Base-by-base conservation (phyloP, 2,113 vertebrate genomes). In the Acrocephalus kingi region DNA sequence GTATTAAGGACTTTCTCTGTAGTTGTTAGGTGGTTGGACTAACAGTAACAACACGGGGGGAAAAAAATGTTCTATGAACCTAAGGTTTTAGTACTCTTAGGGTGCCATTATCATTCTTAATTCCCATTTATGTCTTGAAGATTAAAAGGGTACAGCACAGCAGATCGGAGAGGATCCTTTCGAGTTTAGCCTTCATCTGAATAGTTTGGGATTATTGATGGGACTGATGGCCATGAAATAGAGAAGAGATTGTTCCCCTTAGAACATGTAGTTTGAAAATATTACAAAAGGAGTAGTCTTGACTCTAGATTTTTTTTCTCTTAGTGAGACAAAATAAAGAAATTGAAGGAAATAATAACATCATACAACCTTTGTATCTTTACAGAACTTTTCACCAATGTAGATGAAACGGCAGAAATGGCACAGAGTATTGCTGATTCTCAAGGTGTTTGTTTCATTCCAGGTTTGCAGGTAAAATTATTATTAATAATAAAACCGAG, bases 391-490 rank as follows among this genome's bases (percentile, higher is more conserved):
- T 99, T 99, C 97, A 98, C 98, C 72, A 98, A 98, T 73, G 98
- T 99, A 85, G 84, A 96, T 72, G 98, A 99, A 85, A 99, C 98
- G 7, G 98, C 98, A 79, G 89, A 97, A 87, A 99, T 99, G 98
- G 99, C 99, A 39, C 95, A 75, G 94, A 99, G 98, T 80, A 96
- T 99, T 79, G 88, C 93, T 54, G 98, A 99, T 97, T 98, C 99
- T 20, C 98, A 98, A 78, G 99, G 99, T 13, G 99, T 99, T 96
- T 99, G 98, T 97, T 99, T 99, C 90, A 98, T 99, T 63, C 99
- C 99, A 22, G 99, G 99, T 90, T 96, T 99, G 75, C 99, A 99
- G 99, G 99, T 99, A 98, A 96, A 90, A 79, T 18, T 67, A 25
- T 19, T 73, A 21, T 19, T 74, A n/a, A 13, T 90, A 83, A 35